Percentiles rank a stretch among this genome's conserved stretches.
phyloP scores from a whole-genome alignment of 2,113 vertebrate species.

The Callospermophilus lateralis region DNA sequence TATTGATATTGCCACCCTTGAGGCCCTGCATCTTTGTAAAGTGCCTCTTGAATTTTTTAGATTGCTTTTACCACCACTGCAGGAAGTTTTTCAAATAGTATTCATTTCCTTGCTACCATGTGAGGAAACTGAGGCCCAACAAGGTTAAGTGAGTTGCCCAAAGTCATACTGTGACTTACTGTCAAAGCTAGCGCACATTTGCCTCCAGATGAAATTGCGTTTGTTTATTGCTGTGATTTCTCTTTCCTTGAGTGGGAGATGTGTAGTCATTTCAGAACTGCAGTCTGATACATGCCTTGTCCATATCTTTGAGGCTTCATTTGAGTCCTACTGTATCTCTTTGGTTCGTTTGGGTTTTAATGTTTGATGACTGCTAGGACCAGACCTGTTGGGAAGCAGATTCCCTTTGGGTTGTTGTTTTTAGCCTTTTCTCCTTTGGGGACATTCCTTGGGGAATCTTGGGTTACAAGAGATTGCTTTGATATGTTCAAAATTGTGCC shows the following conservation, averaged over 20 bases:
- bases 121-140: conserved; percentile 62
- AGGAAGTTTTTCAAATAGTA: conserved; percentile 31
- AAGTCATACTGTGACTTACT: background rate
- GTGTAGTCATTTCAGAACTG: conserved; percentile 1
- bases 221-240: conserved; percentile 69
- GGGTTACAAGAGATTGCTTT: conserved; percentile 79
- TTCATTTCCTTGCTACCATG: conserved; percentile 37
- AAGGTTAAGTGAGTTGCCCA: conserved; percentile 10
- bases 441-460: conserved; percentile 73
- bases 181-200: conserved; percentile 19
- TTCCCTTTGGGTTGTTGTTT: conserved; percentile 80
- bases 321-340: conserved; percentile 42
- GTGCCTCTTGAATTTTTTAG: conserved; percentile 33
- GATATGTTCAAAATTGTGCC: conserved; percentile 83
- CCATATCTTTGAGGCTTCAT: conserved; percentile 45
- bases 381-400: conserved; percentile 63
- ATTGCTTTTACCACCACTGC: conserved; percentile 22
- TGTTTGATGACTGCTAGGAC: conserved; percentile 57
- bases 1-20: conserved; percentile 32
- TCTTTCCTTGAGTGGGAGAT: conserved; percentile 66
- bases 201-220: conserved; percentile 44
- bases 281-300: conserved; percentile 14
- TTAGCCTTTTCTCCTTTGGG: conserved; percentile 74
- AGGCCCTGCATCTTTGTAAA: conserved; percentile 31
- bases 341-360: conserved; percentile 77